These are phyloP conservation scores for Trididemnum nubilum DNA, from an alignment of 23 tunicate genomes.

Conservation along the genomic window DNA sequence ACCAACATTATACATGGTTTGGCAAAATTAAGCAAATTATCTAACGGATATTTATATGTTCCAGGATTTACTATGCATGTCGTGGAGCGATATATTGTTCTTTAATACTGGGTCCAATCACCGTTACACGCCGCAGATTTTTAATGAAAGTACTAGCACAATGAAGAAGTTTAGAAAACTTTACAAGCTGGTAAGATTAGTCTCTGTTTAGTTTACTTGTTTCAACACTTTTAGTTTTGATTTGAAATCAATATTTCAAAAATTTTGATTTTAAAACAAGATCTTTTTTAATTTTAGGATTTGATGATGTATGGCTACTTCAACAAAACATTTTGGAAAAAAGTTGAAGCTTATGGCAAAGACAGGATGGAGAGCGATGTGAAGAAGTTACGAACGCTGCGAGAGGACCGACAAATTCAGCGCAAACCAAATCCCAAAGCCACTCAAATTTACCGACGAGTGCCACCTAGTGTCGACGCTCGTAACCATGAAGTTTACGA, in stretches of 20 bases:
- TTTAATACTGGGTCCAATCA: background rate
- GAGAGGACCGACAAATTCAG: constrained; percentile 45
- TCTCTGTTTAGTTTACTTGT: too few relatives aligned
- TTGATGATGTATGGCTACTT: constrained; percentile 48
- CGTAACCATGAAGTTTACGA: background rate
- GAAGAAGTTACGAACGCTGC: constrained; percentile 27
- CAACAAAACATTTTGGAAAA: constrained; percentile 70
- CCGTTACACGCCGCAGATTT: background rate
- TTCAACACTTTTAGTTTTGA: too few relatives aligned
- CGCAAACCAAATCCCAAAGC: background rate
- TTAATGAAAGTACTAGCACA: background rate
- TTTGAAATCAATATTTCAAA: too few relatives aligned
- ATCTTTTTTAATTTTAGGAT: constrained; percentile 41
- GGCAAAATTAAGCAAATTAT: too few relatives aligned
- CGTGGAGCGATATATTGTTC: background rate
- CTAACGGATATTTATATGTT: too few relatives aligned
- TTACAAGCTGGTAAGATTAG: background rate
- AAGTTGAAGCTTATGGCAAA: constrained; percentile 56
- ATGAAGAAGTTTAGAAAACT: background rate
- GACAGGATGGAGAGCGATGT: constrained; percentile 55
- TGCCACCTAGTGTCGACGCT: background rate
- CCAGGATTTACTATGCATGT: background rate
- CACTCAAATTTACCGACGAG: background rate
- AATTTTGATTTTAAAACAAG: too few relatives aligned
- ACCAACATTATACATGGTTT: too few relatives aligned